phyloP scores from a whole-genome alignment of 2,888 invertebrate genomes.

The Microplitis manilae region DNA sequence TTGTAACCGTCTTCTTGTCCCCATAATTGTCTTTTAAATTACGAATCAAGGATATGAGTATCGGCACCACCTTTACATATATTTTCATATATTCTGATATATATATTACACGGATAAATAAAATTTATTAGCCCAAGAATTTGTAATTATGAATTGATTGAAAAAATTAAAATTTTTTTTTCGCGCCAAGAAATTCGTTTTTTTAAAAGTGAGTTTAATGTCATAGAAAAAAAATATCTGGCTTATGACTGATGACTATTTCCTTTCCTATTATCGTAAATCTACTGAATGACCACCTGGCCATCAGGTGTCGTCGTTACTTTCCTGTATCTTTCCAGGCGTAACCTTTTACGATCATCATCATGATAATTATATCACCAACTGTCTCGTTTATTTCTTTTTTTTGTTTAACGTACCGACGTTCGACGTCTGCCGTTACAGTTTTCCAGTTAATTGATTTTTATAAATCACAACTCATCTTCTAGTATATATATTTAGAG shows the following conservation, averaged over 20 bases:
- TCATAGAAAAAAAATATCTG: too few species aligned
- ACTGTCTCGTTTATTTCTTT: conserved; percentile 4
- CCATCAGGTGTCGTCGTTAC: conserved; percentile 1
- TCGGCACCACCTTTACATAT: background rate
- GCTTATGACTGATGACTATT: conserved; percentile 1
- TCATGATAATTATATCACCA: conserved; percentile 6
- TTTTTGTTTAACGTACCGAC: background rate
- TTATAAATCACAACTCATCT: background rate
- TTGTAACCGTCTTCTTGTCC: conserved; percentile 24
- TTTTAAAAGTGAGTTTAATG: too few species aligned
- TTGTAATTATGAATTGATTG: too few species aligned
- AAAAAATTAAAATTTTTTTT: too few species aligned
- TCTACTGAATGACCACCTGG: conserved; percentile 22
- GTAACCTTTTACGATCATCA: conserved; percentile 24
- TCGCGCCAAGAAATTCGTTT: too few species aligned
- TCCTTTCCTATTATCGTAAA: conserved; percentile 16
- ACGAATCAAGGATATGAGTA: background rate
- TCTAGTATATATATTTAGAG: too few species aligned
- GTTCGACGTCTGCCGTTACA: conserved; percentile 2
- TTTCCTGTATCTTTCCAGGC: background rate
- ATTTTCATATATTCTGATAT: too few species aligned
- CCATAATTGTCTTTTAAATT: conserved; percentile 1
- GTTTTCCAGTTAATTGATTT: background rate
- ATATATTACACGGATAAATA: too few species aligned
- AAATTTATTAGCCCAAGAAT: too few species aligned